Evolutionary conservation across 2,797 vertebrate genomes (phyloP), one percentile per base, ranked within the genome.

Genomic region (Hirundo rustica): DNA sequence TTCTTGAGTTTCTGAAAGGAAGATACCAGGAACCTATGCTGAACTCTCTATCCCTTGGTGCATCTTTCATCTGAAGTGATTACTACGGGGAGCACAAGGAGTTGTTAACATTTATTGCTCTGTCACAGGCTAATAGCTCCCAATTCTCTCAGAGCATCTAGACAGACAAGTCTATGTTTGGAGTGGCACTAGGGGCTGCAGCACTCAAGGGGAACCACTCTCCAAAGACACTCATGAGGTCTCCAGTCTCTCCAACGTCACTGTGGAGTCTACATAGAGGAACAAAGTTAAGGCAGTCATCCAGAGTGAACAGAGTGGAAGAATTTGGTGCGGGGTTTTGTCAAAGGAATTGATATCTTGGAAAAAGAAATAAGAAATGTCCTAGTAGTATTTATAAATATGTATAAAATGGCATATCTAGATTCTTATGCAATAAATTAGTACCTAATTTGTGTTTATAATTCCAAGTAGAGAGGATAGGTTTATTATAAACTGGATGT

Each of bases 401-500:
- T 7, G 12, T 65, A 77, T 73, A 58, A 91, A 88, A 57, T 34
- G 66, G 73, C n/a, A 78, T 58, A 68, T 48, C 19, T n/a, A 65
- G 22, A 19, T 53, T 85, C 58, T 87, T 78, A 74, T 11, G 42
- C 29, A 36, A 74, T 78, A 78, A 77, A 83, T 60, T 78, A 72
- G 50, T 57, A 88, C 7, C 32, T 60, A 92, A 96, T 94, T 13
- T 67, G 70, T 54, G 64, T 62, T 79, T 76, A 60, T 74, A 87
- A 68, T 44, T 85, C n/a, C 20, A 73, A 64, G 34, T 10, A 84
- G 16, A 75, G 62, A 73, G 61, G 36, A 92, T 91, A 38, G 48
- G 16, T 71, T 95, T 94, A 75, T 61, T 30, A 85, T 58, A 88
- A 92, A 84, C 45, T 93, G 48, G 70, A 94, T 77, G 27, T 67